Conservation (phyloP, 2,888 invertebrate species). For the Pyralis farinalis region DNA sequence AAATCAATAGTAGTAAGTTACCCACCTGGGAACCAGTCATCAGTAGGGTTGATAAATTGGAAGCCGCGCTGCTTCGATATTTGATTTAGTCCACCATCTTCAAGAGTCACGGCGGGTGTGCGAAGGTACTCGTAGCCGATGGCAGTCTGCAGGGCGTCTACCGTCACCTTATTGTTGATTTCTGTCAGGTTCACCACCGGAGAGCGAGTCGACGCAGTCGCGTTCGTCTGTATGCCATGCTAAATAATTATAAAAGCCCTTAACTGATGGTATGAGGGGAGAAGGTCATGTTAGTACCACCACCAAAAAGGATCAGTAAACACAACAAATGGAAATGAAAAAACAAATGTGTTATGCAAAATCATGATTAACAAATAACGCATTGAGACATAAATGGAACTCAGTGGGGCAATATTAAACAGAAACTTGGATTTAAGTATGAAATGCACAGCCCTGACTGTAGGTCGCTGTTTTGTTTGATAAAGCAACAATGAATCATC, state of each 20-base stretch:
- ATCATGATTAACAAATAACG: too few relatives aligned
- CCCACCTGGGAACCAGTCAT: constrained; percentile 92
- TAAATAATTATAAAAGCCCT: constrained; percentile 78
- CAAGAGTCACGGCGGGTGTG: constrained; percentile 83
- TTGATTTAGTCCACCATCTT: constrained; percentile 86
- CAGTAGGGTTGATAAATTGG: constrained; percentile 91
- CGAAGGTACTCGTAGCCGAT: constrained; percentile 92
- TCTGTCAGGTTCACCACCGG: constrained; percentile 92
- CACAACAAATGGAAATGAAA: neutral
- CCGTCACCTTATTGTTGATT: constrained; percentile 85
- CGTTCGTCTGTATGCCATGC: constrained; percentile 91
- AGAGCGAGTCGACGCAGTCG: constrained; percentile 91
- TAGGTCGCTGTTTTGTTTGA: constrained; percentile 20
- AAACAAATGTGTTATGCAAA: too few relatives aligned
- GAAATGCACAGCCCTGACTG: constrained; percentile 15
- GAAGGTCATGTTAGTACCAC: constrained; percentile 30
- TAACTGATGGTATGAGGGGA: constrained; percentile 47
- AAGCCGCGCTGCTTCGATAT: constrained; percentile 91
- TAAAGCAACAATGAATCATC: constrained; percentile 44
- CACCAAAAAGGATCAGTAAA: constrained; percentile 2
- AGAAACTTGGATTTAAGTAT: constrained; percentile 1
- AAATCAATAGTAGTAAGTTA: too few relatives aligned
- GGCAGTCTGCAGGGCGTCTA: constrained; percentile 87
- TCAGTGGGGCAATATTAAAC: neutral
- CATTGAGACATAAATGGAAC: too few relatives aligned